A percentile compares a stretch with the other conserved stretches of the same genome.
Conservation (phyloP, 2,888 invertebrate genomes). For the Hyppa rectilinea region DNA sequence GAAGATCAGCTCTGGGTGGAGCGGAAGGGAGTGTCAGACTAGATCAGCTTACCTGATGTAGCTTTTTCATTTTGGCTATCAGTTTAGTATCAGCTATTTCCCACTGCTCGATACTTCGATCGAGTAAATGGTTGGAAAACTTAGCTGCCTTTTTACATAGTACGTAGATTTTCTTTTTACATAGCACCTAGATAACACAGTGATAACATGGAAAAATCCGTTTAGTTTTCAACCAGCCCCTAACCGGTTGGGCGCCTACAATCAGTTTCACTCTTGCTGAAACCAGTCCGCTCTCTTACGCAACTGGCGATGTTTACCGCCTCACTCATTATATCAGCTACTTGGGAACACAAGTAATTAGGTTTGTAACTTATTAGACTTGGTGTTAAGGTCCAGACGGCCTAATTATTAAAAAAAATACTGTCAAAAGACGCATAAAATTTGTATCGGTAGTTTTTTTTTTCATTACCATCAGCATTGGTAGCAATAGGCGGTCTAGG, state of each 20-base stretch:
- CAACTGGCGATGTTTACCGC: conserved; percentile 39
- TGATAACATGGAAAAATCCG: conserved; percentile 49
- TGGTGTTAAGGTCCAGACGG: not conserved
- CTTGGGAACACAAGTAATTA: conserved; percentile 24
- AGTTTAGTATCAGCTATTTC: not conserved
- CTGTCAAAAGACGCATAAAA: too few species aligned
- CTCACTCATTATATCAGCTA: conserved; percentile 38
- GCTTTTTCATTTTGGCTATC: not conserved
- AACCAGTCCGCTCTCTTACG: conserved; percentile 55
- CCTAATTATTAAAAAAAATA: too few species aligned
- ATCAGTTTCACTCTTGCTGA: conserved; percentile 65
- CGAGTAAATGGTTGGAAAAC: not conserved
- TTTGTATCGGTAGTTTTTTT: too few species aligned
- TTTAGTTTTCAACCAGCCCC: conserved; percentile 40
- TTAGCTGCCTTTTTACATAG: not conserved
- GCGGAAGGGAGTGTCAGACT: too few species aligned
- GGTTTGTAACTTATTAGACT: not conserved
- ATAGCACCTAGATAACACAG: conserved; percentile 17
- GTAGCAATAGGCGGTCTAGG: too few species aligned
- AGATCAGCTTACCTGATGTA: not conserved
- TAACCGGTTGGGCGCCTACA: conserved; percentile 50
- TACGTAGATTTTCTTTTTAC: not conserved
- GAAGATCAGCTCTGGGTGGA: too few species aligned
- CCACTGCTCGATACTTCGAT: not conserved
- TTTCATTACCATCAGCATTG: too few species aligned